Evolutionary conservation across 2,113 vertebrate species (phyloP).

Genomic region (Potamarius usumacintae): DNA sequence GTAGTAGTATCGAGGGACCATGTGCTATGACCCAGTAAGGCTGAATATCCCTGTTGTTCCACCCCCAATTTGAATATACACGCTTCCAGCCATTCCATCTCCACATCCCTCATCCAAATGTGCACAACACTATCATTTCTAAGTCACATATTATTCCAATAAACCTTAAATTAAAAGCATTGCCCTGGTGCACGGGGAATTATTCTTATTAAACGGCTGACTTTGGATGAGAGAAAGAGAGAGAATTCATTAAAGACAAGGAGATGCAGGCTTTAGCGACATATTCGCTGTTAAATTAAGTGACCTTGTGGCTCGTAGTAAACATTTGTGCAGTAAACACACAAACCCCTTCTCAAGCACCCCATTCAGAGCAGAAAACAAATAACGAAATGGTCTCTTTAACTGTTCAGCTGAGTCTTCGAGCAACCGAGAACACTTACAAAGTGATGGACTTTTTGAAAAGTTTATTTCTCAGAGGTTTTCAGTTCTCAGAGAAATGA

Average conservation of each 20-base stretch:
- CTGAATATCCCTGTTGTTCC: slow-evolving; percentile 31
- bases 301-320: not conserved
- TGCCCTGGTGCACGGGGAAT: slow-evolving; percentile 24
- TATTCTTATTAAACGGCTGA: slow-evolving; percentile 33
- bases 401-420: not conserved
- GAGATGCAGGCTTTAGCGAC: not conserved
- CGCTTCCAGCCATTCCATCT: slow-evolving; percentile 48
- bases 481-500: not conserved
- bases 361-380: not conserved
- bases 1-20: slow-evolving; percentile 6
- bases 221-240: slow-evolving; percentile 7
- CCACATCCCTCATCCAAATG: slow-evolving; percentile 50
- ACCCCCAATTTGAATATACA: slow-evolving; percentile 53
- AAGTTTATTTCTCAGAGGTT: not conserved
- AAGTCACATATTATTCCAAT: slow-evolving; percentile 42
- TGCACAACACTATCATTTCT: slow-evolving; percentile 51
- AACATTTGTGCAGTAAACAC: not conserved
- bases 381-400: not conserved
- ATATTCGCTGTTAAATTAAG: not conserved
- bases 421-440: not conserved
- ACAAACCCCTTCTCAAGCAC: not conserved
- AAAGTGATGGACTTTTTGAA: not conserved
- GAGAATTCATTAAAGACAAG: slow-evolving; percentile 1
- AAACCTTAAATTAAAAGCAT: slow-evolving; percentile 33
- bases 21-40: slow-evolving; percentile 45